phyloP scores from a whole-genome alignment of 2,888 invertebrate species.

The Macrosiphum euphorbiae region DNA sequence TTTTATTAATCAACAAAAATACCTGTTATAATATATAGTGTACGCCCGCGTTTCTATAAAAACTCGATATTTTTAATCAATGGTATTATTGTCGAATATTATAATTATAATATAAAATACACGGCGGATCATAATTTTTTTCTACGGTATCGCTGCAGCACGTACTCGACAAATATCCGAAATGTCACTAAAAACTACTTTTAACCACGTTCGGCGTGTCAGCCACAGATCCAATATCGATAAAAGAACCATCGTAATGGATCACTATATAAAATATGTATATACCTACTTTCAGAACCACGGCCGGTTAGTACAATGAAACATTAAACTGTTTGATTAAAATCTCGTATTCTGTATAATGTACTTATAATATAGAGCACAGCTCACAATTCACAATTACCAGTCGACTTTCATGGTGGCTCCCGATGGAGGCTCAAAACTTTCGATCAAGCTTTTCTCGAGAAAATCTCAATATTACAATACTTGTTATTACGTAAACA shows the following conservation, averaged over 20 bases:
- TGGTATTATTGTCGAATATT: not conserved
- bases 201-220: not conserved
- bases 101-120: not conserved
- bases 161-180: not conserved
- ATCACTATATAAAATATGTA: not conserved
- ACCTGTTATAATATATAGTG: not conserved
- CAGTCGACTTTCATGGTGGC: not conserved
- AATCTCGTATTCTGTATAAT: not conserved
- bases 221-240: not conserved
- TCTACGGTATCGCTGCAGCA: not conserved
- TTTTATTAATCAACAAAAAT: slow-evolving; percentile 6
- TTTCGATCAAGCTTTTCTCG: not conserved
- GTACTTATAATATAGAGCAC: not conserved
- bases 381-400: not conserved
- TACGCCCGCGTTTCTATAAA: not conserved
- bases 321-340: not conserved
- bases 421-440: not conserved
- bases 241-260: not conserved
- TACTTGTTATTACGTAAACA: not conserved
- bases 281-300: not conserved
- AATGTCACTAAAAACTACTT: not conserved
- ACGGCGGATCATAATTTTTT: not conserved
- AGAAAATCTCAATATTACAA: not conserved
- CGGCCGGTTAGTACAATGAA: not conserved
- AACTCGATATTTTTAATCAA: not conserved